A percentile compares a stretch with the other conserved stretches of the same genome.
Conservation (phyloP, 2,797 vertebrate genomes). For the Stomatorhinus walkeri region DNA sequence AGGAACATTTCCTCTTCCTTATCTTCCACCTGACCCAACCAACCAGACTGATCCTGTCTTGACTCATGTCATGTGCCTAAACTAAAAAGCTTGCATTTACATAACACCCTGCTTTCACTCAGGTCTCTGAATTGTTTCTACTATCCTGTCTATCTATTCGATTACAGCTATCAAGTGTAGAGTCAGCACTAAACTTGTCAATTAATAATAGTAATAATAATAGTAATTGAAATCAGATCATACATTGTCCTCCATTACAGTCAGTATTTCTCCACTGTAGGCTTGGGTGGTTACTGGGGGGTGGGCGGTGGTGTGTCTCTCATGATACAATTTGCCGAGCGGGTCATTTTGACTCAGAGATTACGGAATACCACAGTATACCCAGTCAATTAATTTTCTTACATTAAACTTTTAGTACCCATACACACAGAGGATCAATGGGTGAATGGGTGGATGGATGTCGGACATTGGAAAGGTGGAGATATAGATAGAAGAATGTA, state of each 20-base stretch:
- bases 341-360: neutral
- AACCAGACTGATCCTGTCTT: neutral
- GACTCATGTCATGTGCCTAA: neutral
- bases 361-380: neutral
- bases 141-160: neutral
- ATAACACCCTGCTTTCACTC: neutral
- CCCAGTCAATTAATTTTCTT: neutral
- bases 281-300: neutral
- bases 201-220: no score
- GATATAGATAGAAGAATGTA: neutral
- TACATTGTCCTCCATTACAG: constrained; percentile 33
- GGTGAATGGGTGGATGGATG: neutral
- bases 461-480: neutral
- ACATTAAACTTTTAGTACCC: neutral
- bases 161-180: constrained; percentile 28
- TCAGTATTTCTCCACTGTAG: constrained; percentile 18
- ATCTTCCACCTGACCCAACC: neutral
- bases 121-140: neutral
- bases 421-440: neutral
- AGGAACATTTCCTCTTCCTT: neutral
- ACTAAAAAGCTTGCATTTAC: neutral
- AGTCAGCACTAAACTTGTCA: constrained; percentile 43
- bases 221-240: constrained; percentile 47
- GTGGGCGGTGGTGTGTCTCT: neutral
- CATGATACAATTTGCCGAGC: neutral